A percentile compares a stretch with the other conserved stretches of the same genome.
phyloP scores from a whole-genome alignment of 2,888 invertebrate genomes.

The Stenodera caucasica region DNA sequence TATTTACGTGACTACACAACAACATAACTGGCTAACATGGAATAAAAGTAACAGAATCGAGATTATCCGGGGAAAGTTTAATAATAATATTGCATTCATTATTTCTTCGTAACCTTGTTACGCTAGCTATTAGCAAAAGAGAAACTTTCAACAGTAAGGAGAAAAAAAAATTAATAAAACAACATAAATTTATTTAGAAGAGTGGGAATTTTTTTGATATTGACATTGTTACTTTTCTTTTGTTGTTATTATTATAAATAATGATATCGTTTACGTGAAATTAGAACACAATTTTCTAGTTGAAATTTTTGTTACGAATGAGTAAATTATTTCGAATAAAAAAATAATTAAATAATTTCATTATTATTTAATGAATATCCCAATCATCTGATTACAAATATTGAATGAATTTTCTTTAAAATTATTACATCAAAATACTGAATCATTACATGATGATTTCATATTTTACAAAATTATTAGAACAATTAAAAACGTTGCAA shows the following conservation, averaged over 20 bases:
- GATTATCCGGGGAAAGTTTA: conserved; percentile 52
- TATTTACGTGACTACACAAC: conserved; percentile 29
- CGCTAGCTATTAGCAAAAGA: conserved; percentile 50
- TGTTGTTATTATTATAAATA: conserved; percentile 27
- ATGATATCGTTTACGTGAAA: conserved; percentile 28
- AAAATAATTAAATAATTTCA: background rate
- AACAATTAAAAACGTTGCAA: conserved; percentile 23
- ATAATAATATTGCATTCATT: conserved; percentile 52
- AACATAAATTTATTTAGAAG: conserved; percentile 20
- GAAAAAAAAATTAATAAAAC: conserved; percentile 12
- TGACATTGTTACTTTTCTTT: conserved; percentile 45
- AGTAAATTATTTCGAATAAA: background rate
- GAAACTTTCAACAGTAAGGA: conserved; percentile 39
- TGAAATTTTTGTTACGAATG: background rate
- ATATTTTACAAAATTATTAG: conserved; percentile 29
- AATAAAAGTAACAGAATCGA: conserved; percentile 40
- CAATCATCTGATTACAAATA: conserved; percentile 17
- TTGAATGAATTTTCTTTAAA: conserved; percentile 3
- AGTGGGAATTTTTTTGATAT: conserved; percentile 45
- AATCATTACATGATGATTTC: conserved; percentile 30
- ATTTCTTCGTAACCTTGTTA: conserved; percentile 52
- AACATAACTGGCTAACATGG: conserved; percentile 30
- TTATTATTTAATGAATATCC: conserved; percentile 15
- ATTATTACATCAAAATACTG: conserved; percentile 25
- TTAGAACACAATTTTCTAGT: conserved; percentile 21